Evolutionary conservation across 2,113 vertebrate genomes (phyloP).

Genomic region (Manacus vitellinus): DNA sequence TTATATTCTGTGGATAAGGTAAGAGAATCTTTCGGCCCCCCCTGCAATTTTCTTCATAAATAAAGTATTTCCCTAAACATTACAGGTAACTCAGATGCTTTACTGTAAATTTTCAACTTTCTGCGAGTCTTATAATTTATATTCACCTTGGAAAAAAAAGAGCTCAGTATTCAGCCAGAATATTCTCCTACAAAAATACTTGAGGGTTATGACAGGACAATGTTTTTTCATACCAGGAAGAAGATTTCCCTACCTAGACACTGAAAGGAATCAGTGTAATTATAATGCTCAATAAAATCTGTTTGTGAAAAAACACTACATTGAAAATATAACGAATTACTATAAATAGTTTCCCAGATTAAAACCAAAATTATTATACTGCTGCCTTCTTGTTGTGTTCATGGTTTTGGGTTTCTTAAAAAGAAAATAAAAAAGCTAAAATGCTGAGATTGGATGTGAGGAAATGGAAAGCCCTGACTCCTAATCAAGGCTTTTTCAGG

Average conservation of each 20-base stretch:
- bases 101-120: neutral
- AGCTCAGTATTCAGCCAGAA: neutral
- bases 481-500: neutral
- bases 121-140: neutral
- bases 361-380: neutral
- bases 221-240: neutral
- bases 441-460: neutral
- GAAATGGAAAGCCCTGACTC: neutral
- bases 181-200: neutral
- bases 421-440: neutral
- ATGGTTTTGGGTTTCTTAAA: neutral
- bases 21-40: neutral
- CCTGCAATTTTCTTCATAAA: neutral
- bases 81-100: neutral
- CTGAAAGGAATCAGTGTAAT: neutral
- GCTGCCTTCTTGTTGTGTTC: neutral
- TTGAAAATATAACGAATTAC: neutral
- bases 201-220: neutral
- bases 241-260: neutral
- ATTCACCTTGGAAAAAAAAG: neutral
- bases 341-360: neutral
- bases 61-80: neutral
- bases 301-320: neutral
- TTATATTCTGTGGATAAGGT: neutral
- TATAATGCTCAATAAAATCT: neutral